phyloP scores from a whole-genome alignment of 2,888 invertebrate species.

The Thysanoteuthis rhombus region DNA sequence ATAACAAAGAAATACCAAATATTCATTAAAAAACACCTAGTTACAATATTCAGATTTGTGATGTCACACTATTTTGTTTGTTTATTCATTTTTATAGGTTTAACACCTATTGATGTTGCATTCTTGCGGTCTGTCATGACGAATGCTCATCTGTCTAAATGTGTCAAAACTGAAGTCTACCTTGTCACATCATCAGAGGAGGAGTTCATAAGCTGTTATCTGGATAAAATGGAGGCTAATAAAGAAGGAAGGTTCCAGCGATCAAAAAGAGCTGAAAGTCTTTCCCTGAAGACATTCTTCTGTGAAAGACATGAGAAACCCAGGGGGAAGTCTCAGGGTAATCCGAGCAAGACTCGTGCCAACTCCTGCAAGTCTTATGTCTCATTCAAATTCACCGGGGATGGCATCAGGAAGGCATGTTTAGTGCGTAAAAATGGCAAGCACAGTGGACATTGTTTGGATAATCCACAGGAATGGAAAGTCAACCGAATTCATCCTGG shows the following conservation, averaged over 20 bases:
- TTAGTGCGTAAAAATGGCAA: neutral
- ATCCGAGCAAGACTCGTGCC: neutral
- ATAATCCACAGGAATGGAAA: neutral
- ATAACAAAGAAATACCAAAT: too few relatives aligned
- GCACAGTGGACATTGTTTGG: neutral
- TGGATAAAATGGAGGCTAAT: neutral
- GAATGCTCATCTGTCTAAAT: neutral
- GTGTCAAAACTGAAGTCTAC: neutral
- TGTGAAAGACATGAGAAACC: neutral
- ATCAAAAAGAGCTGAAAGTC: neutral
- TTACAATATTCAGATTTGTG: neutral
- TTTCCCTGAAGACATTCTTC: neutral
- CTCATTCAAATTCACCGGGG: neutral
- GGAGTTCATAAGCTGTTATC: neutral
- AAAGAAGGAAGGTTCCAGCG: neutral
- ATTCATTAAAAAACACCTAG: too few relatives aligned
- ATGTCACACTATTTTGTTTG: neutral
- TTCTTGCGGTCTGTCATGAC: neutral
- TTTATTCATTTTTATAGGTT: neutral
- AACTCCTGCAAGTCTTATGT: neutral
- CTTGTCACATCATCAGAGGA: neutral
- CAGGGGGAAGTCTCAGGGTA: neutral
- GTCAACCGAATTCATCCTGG: neutral
- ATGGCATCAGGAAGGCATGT: neutral
- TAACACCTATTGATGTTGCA: neutral